phyloP scores from a whole-genome alignment of 2,113 vertebrate genomes.

The Leptocoma aspasia region DNA sequence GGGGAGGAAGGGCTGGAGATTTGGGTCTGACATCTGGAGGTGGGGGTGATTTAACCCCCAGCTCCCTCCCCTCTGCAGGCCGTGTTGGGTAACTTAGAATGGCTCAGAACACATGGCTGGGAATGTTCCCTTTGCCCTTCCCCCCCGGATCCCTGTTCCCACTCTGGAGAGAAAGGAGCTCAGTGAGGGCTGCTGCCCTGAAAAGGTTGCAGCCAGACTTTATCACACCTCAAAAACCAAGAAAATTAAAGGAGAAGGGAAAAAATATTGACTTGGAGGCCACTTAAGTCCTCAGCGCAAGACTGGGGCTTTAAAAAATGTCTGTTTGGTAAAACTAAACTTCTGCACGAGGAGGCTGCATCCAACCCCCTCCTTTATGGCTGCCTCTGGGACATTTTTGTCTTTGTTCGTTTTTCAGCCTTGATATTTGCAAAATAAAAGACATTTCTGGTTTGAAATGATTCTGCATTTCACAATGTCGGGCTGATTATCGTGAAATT shows the following conservation, averaged over 20 bases:
- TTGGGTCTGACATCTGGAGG: neutral
- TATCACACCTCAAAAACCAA: neutral
- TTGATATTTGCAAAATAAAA: slow-evolving; percentile 36
- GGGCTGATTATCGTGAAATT: slow-evolving; percentile 48
- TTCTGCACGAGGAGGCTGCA: neutral
- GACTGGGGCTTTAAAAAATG: neutral
- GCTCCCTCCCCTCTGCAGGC: neutral
- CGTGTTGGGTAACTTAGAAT: neutral
- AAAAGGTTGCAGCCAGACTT: neutral
- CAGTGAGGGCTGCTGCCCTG: neutral
- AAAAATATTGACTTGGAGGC: neutral
- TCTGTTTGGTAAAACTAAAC: neutral
- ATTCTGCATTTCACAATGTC: neutral
- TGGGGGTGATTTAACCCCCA: neutral
- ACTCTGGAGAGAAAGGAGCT: neutral
- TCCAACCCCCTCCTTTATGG: neutral
- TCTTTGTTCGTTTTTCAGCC: neutral
- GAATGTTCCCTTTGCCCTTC: neutral
- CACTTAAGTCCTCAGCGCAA: neutral
- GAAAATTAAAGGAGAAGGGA: neutral
- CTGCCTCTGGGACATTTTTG: neutral
- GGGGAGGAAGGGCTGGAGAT: neutral
- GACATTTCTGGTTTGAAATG: slow-evolving; percentile 12
- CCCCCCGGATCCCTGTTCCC: neutral
- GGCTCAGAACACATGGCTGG: neutral